phyloP scores from a whole-genome alignment of 2,113 vertebrate genomes.

The Sapajus apella region DNA sequence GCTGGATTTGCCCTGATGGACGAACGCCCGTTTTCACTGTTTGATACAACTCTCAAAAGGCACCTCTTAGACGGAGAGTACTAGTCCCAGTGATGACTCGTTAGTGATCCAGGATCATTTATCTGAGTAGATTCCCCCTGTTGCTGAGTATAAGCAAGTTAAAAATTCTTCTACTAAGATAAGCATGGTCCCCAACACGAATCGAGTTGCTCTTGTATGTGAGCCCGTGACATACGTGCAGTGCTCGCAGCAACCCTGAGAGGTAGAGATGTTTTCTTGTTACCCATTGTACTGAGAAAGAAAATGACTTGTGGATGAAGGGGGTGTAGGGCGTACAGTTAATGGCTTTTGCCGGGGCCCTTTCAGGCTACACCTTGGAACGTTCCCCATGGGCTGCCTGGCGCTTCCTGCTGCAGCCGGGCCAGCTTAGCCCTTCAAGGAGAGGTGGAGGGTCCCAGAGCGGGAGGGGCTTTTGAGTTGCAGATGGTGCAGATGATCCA shows the following conservation, averaged over 20 bases:
- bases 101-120: background rate
- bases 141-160: background rate
- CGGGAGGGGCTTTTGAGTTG: too few relatives aligned
- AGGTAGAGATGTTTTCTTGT: background rate
- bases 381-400: accelerated
- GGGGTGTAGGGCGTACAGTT: accelerated
- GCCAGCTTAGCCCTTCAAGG: background rate
- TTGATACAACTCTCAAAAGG: background rate
- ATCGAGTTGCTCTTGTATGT: too few relatives aligned
- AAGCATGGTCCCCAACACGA: background rate
- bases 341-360: background rate
- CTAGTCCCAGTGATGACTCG: background rate
- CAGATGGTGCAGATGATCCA: background rate
- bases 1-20: background rate
- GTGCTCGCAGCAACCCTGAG: background rate
- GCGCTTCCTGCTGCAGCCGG: background rate
- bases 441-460: accelerated
- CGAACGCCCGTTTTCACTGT: accelerated
- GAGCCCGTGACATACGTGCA: accelerated
- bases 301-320: background rate
- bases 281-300: background rate
- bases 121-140: background rate
- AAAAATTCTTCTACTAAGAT: accelerated
- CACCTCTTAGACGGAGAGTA: too few relatives aligned
- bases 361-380: accelerated